Conservation (phyloP, 2,888 invertebrate species). For the Slavum lentiscoides region DNA sequence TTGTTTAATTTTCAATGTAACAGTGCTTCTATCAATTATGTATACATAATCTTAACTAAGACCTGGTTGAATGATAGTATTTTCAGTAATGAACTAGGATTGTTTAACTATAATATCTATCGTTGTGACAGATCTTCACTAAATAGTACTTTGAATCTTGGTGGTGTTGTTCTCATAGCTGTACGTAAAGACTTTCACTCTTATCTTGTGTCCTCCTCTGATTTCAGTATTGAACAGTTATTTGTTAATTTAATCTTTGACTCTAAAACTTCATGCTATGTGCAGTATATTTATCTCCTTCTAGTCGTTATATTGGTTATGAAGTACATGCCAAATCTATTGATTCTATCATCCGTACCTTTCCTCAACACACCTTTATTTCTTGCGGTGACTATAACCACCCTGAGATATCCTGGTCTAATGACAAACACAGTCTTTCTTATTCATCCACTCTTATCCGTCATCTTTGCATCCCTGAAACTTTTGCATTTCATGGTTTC, state of each 20-base stretch:
- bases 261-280: not conserved
- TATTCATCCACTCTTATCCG: not conserved
- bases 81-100: not conserved
- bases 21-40: not conserved
- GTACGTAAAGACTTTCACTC: not conserved
- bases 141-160: not conserved
- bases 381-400: not conserved
- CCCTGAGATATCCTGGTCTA: not conserved
- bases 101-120: not conserved
- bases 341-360: not conserved
- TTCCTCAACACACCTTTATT: not conserved
- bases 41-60: not conserved
- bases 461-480: conserved; percentile 1
- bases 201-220: not conserved
- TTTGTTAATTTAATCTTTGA: not conserved
- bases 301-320: not conserved
- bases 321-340: not conserved
- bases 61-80: not conserved
- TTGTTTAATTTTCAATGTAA: not conserved
- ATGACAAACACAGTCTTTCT: not conserved
- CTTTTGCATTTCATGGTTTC: conserved; percentile 9
- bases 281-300: not conserved
- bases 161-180: not conserved
- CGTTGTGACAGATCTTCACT: not conserved
- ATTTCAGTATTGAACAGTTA: not conserved